Percentiles rank a stretch among this genome's conserved stretches.
Conservation (phyloP, 2,888 invertebrate species). For the Hydropsyche betteni region DNA sequence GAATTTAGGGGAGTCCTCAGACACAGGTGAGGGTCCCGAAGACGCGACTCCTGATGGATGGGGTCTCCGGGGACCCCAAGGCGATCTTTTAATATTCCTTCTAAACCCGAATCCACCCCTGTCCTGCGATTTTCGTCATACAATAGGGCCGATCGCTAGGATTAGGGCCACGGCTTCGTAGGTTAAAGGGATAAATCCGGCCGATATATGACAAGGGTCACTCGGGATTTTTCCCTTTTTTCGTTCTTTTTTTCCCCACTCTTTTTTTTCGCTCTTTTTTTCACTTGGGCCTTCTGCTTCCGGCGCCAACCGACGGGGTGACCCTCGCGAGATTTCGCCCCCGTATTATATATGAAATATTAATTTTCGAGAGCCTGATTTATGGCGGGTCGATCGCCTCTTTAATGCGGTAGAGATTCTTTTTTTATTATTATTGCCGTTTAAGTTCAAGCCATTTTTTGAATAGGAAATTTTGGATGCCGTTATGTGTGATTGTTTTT, state of each 20-base stretch:
- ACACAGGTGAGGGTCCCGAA: constrained; percentile 32
- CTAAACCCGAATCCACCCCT: constrained; percentile 12
- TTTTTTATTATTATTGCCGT: constrained; percentile 16
- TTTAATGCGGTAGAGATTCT: constrained; percentile 15
- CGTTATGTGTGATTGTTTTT: too few species aligned
- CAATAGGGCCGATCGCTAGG: constrained; percentile 35
- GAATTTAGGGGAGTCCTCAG: not conserved
- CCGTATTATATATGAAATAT: constrained; percentile 19
- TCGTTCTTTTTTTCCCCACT: constrained; percentile 1
- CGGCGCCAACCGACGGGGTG: not conserved
- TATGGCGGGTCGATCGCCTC: constrained; percentile 29
- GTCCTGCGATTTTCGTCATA: not conserved
- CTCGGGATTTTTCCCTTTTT: constrained; percentile 36
- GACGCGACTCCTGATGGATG: constrained; percentile 32
- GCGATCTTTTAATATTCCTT: constrained; percentile 38
- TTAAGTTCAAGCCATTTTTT: constrained; percentile 6
- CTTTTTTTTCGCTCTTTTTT: not conserved
- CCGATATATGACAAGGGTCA: constrained; percentile 44
- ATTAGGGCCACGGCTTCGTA: constrained; percentile 38
- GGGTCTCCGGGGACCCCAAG: constrained; percentile 36
- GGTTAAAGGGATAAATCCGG: constrained; percentile 44
- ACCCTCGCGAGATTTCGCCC: not conserved
- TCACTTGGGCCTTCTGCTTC: constrained; percentile 1
- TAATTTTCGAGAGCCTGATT: constrained; percentile 41
- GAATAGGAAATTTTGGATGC: not conserved